Evolutionary conservation across 2,888 invertebrate genomes (phyloP).

Genomic region (Cabera pusaria): DNA sequence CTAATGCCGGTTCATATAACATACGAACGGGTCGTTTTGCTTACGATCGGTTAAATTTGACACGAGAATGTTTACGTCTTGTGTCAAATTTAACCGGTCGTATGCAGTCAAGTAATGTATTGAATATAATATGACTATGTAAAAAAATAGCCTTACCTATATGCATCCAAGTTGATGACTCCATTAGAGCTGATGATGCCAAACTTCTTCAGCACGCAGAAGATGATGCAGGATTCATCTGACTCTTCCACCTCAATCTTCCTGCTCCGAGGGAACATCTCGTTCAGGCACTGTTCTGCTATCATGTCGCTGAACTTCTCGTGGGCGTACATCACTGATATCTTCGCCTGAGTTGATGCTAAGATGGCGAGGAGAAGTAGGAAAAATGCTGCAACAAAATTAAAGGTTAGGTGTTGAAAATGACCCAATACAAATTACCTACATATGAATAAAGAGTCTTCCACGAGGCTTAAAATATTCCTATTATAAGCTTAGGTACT

Average conservation of each 20-base stretch:
- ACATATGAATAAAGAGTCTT: too few species aligned
- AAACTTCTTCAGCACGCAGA: slow-evolving; percentile 69
- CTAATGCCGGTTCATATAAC: too few species aligned
- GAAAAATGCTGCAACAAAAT: too few species aligned
- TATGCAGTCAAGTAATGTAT: too few species aligned
- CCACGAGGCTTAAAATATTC: too few species aligned
- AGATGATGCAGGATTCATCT: slow-evolving; percentile 71
- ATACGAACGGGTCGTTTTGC: too few species aligned
- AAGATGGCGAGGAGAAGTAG: slow-evolving; percentile 39
- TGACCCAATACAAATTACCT: too few species aligned
- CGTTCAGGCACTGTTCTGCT: slow-evolving; percentile 62
- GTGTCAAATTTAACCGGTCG: too few species aligned
- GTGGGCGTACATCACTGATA: slow-evolving; percentile 75
- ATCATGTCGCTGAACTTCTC: slow-evolving; percentile 63
- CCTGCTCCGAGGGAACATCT: slow-evolving; percentile 66
- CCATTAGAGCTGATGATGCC: slow-evolving; percentile 67
- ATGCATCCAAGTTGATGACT: slow-evolving; percentile 65
- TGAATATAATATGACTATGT: background rate
- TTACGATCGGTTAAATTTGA: too few species aligned
- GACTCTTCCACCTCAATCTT: slow-evolving; percentile 63
- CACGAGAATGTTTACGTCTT: too few species aligned
- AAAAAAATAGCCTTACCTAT: slow-evolving; percentile 48
- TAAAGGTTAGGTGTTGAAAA: too few species aligned
- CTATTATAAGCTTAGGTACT: too few species aligned
- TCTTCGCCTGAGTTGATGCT: slow-evolving; percentile 44